Base-by-base conservation (phyloP, 2,797 vertebrate genomes). In the Phataginus tetradactyla region DNA sequence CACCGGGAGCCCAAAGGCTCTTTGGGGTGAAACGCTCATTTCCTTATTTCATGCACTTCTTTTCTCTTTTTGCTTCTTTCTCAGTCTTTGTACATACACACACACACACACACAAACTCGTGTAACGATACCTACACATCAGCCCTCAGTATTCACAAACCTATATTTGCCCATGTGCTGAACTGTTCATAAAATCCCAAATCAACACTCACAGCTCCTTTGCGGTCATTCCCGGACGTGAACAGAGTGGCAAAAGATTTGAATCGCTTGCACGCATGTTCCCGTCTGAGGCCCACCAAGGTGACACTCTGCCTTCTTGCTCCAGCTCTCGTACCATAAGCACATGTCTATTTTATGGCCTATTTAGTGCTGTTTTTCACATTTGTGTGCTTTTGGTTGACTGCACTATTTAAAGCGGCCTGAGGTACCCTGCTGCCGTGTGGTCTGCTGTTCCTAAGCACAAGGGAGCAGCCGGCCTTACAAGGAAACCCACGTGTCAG, bases 181-280 rank as follows among this genome's bases (percentile, higher is more conserved):
- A 55, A 39, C 63, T 57, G 9, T 68, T 8, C 66, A 42, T 79
- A 34, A 66, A 45, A 59, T 32, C 6, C 55, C 71, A 8, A 72
- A 23, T 34, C 77, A 53, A 17, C 18, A 14, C 57, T 49, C n/a
- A 55, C 1, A 42, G 71, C n/a, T 14, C 20, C 10, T 71, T 91
- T 29, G 49, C 32, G 8, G 39, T 59, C 57, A 34, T 59, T 74
- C 25, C 1, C 10, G 1, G 23, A 29, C 71, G 32, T 5, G 10
- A 17, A 21, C 25, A 68, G 25, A 68, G 78, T 2, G 23, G 17
- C 37, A 7, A 74, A n/a, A 59, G 51, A 18, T 13, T 13, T 51
- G 49, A 79, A 39, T 57, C 34, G 51, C 20, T 4, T 0, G 37
- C 12, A 8, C 5, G 13, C 61, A 34, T 0, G 0, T 25, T 74